These are phyloP conservation scores for Torymus auratus DNA, from an alignment of 2,888 invertebrate genomes.

Conservation along the genomic window DNA sequence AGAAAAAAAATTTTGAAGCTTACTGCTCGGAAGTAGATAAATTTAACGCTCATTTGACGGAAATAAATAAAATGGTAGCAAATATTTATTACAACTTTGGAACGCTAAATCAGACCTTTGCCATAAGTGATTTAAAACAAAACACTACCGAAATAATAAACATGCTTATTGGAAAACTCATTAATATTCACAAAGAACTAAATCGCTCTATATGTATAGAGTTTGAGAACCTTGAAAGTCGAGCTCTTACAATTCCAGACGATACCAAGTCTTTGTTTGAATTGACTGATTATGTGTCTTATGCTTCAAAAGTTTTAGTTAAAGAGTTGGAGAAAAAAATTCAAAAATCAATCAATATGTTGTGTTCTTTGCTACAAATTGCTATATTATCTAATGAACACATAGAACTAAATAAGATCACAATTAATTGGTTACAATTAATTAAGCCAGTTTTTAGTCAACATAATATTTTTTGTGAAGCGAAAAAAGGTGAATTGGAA, in stretches of 20 bases:
- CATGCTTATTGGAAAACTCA: conserved; percentile 65
- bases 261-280: conserved; percentile 79
- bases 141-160: conserved; percentile 63
- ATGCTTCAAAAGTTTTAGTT: conserved; percentile 77
- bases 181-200: conserved; percentile 65
- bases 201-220: conserved; percentile 75
- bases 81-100: conserved; percentile 69
- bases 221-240: conserved; percentile 76
- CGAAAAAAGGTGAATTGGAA: conserved; percentile 79
- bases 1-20: conserved; percentile 61
- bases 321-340: conserved; percentile 76
- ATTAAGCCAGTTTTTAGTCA: conserved; percentile 79
- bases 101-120: conserved; percentile 65
- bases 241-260: conserved; percentile 77
- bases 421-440: conserved; percentile 78
- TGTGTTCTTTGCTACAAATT: conserved; percentile 76
- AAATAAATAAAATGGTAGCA: conserved; percentile 64
- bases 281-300: conserved; percentile 78
- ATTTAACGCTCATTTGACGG: conserved; percentile 64
- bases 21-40: conserved; percentile 65
- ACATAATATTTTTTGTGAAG: conserved; percentile 78
- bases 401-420: conserved; percentile 77
- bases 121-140: conserved; percentile 64
- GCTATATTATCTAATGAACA: conserved; percentile 77
- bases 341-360: conserved; percentile 71